Conservation (phyloP, 92 coral and sea anemone genomes). For the Palythoa grandis region DNA sequence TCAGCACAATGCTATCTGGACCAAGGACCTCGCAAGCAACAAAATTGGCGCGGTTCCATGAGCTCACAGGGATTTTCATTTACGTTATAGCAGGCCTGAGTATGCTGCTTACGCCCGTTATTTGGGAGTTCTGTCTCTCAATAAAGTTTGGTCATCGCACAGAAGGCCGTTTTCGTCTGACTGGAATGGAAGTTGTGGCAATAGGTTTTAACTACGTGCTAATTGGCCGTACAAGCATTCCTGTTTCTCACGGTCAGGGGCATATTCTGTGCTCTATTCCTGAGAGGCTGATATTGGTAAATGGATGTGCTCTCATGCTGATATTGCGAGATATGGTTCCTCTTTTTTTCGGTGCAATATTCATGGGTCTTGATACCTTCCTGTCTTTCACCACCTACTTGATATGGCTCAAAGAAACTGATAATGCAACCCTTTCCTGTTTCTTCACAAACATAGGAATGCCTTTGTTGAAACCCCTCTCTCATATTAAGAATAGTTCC, state of each 20-base stretch:
- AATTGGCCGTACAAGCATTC: constrained; percentile 53
- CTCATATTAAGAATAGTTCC: neutral
- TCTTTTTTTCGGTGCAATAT: constrained; percentile 55
- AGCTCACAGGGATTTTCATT: constrained; percentile 57
- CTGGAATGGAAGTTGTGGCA: constrained; percentile 48
- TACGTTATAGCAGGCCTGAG: constrained; percentile 63
- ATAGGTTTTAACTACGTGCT: constrained; percentile 56
- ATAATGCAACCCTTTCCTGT: constrained; percentile 40
- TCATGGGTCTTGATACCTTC: constrained; percentile 51
- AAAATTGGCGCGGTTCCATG: constrained; percentile 53
- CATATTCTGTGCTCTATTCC: constrained; percentile 53
- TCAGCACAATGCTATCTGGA: constrained; percentile 62
- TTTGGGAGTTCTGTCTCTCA: constrained; percentile 53
- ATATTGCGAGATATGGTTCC: constrained; percentile 50
- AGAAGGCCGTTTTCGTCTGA: constrained; percentile 58
- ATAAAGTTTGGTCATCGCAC: constrained; percentile 38
- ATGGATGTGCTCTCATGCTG: constrained; percentile 52
- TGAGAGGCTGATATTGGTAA: constrained; percentile 53
- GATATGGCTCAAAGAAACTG: constrained; percentile 62
- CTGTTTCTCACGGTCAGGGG: constrained; percentile 36
- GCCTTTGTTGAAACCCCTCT: constrained; percentile 23
- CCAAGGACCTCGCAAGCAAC: constrained; percentile 58
- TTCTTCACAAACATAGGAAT: constrained; percentile 38
- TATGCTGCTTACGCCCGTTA: constrained; percentile 52
- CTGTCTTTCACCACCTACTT: constrained; percentile 55